Percentiles rank a stretch among this genome's conserved stretches.
phyloP scores from a whole-genome alignment of 30 jellyfish, hydroid and myxozoan species.

The Sanderia malayensis region DNA sequence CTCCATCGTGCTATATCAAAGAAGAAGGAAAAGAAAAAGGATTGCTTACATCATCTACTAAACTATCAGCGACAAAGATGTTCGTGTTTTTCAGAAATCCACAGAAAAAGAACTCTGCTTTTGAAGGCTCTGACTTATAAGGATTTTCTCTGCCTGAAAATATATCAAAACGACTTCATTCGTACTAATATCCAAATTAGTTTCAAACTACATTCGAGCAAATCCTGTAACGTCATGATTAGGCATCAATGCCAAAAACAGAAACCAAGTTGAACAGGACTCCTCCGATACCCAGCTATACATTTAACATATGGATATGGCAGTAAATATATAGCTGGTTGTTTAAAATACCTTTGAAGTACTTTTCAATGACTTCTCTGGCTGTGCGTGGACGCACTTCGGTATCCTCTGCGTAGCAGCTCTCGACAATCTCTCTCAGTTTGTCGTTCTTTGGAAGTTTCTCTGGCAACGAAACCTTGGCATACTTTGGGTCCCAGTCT shows the following conservation, averaged over 20 bases:
- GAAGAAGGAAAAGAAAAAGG: too few species aligned
- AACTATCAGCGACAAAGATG: slow-evolving; percentile 79
- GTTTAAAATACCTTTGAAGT: slow-evolving; percentile 68
- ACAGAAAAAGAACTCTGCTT: slow-evolving; percentile 77
- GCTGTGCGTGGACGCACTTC: slow-evolving; percentile 51
- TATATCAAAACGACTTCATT: too few species aligned
- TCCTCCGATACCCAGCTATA: neutral
- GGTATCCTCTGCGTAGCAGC: slow-evolving; percentile 50
- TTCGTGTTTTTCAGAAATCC: slow-evolving; percentile 64
- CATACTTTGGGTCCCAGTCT: slow-evolving; percentile 41
- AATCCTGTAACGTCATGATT: too few species aligned
- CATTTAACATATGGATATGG: neutral
- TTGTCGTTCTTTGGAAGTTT: slow-evolving; percentile 32
- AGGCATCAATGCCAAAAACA: too few species aligned
- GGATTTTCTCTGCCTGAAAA: slow-evolving; percentile 59
- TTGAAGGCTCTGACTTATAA: slow-evolving; percentile 59
- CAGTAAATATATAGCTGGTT: neutral
- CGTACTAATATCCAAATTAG: too few species aligned
- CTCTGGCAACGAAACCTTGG: slow-evolving; percentile 55
- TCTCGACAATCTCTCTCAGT: slow-evolving; percentile 42
- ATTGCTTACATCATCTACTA: slow-evolving; percentile 58
- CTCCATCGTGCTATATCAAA: too few species aligned
- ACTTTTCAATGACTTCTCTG: slow-evolving; percentile 38
- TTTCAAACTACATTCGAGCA: too few species aligned
- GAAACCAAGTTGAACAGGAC: too few species aligned